Evolutionary conservation across 2,113 vertebrate genomes (phyloP).

Genomic region (Elaphurus davidianus): DNA sequence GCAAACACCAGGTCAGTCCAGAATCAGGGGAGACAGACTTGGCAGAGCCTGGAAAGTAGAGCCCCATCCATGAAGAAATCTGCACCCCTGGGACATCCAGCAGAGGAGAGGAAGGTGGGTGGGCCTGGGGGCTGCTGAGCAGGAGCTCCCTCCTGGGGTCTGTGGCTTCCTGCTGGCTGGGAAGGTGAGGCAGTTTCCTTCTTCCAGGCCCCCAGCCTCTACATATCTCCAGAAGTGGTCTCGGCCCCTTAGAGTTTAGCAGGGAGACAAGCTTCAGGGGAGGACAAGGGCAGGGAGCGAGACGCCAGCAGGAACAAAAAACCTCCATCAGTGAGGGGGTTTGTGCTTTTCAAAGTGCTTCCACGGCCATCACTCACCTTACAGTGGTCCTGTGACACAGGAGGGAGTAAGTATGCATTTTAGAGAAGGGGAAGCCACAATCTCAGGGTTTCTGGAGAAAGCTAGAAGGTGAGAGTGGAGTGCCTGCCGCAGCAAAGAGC

Average conservation of each 20-base stretch:
- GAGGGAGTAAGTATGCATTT: background rate
- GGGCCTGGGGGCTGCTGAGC: background rate
- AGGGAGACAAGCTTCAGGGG: background rate
- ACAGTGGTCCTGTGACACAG: background rate
- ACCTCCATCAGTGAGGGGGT: background rate
- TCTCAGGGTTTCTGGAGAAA: background rate
- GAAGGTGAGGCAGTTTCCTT: background rate
- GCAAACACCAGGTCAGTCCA: background rate
- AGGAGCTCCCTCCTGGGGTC: background rate
- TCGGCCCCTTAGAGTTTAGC: background rate
- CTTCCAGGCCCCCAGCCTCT: background rate
- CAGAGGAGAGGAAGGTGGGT: background rate
- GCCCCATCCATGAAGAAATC: background rate
- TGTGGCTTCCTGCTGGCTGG: background rate
- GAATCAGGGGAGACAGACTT: background rate
- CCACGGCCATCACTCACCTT: background rate
- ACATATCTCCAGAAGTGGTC: background rate
- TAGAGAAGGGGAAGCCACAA: background rate
- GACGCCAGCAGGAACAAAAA: background rate
- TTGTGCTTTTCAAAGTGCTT: background rate
- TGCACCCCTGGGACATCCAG: background rate
- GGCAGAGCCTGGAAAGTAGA: background rate
- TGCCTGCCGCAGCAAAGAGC: background rate
- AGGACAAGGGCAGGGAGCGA: background rate
- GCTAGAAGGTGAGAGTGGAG: background rate